These are phyloP conservation scores for Nebria ingens DNA, from an alignment of 1,140 invertebrate genomes.

Conservation along the genomic window DNA sequence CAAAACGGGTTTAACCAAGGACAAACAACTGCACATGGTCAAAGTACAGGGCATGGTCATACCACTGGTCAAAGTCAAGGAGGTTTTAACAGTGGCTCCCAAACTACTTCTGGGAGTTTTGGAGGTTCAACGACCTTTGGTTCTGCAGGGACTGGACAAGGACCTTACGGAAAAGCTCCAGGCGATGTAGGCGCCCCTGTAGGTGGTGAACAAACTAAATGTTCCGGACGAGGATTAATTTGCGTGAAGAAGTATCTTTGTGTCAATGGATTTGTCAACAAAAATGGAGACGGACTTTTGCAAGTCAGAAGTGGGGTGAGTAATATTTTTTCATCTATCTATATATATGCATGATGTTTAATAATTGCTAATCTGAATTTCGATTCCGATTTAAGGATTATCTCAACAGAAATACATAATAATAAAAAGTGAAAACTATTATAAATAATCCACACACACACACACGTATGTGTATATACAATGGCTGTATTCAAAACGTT, in stretches of 20 bases:
- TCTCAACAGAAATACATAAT: no score
- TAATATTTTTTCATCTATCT: conserved; percentile 11
- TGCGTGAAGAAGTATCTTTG: conserved; percentile 46
- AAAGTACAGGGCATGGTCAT: conserved; percentile 10
- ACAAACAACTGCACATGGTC: background rate
- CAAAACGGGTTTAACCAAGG: background rate
- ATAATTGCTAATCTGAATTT: no score
- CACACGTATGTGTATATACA: no score
- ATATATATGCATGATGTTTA: background rate
- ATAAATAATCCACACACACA: no score
- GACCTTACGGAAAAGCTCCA: background rate
- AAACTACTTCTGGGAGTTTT: background rate
- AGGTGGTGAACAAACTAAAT: conserved; percentile 23
- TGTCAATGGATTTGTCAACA: conserved; percentile 42
- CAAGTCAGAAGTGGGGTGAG: conserved; percentile 37
- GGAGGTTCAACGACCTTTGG: background rate
- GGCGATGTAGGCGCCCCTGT: background rate
- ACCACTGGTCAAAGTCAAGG: conserved; percentile 18
- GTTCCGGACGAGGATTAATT: conserved; percentile 40
- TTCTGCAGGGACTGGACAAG: background rate
- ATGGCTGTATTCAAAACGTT: no score
- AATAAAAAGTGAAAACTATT: no score
- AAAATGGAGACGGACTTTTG: conserved; percentile 34
- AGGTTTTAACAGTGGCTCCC: conserved; percentile 14
- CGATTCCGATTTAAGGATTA: no score